These are phyloP conservation scores for Gadus macrocephalus DNA, from an alignment of 2,113 vertebrate species.

Conservation along the genomic window DNA sequence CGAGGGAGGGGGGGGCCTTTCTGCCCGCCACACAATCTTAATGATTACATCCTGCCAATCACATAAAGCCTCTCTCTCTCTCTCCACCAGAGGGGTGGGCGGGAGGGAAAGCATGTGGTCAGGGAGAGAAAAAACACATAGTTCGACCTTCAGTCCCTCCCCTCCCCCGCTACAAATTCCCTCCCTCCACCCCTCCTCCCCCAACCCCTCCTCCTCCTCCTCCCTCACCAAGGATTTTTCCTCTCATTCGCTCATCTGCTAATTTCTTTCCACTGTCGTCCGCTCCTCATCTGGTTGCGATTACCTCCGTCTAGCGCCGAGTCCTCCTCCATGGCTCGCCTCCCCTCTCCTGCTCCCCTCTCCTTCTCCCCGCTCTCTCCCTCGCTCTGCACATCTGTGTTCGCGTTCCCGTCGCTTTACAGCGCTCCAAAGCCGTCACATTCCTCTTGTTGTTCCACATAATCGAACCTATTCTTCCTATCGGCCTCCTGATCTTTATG, in stretches of 20 bases:
- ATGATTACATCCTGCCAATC: conserved; percentile 42
- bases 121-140: conserved; percentile 63
- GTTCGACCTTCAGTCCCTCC: too few relatives aligned
- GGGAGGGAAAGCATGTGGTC: conserved; percentile 28
- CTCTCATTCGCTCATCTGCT: conserved; percentile 25
- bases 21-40: conserved; percentile 29
- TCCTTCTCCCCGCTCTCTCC: conserved; percentile 5
- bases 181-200: conserved; percentile 11
- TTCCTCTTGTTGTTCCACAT: too few relatives aligned
- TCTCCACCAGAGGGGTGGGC: conserved; percentile 14
- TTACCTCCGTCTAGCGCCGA: conserved; percentile 42
- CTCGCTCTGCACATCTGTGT: not conserved
- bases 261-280: conserved; percentile 46
- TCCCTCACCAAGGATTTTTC: conserved; percentile 38
- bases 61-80: conserved; percentile 52
- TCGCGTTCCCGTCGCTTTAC: not conserved
- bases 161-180: conserved; percentile 8
- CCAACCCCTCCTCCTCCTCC: conserved; percentile 13
- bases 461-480: too few relatives aligned
- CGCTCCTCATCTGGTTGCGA: conserved; percentile 60
- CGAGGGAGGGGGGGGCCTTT: not conserved
- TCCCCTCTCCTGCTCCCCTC: not conserved
- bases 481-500: too few relatives aligned
- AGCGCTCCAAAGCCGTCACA: not conserved
- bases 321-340: conserved; percentile 18